phyloP scores from a whole-genome alignment of 2,113 vertebrate species.

The Romanogobio albipinnatus region DNA sequence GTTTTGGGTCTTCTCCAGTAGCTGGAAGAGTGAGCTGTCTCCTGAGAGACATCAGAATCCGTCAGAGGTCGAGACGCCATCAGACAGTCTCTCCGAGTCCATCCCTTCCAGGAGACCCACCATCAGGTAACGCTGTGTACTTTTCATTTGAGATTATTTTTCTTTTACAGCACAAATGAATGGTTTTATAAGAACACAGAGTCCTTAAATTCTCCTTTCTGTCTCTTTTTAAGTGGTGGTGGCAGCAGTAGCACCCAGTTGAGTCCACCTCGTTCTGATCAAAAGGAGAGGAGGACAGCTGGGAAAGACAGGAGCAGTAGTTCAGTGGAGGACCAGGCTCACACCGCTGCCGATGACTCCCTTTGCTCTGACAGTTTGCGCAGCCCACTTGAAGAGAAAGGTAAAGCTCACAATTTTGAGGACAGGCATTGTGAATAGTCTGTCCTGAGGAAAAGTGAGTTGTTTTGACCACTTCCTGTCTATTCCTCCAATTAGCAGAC shows the following conservation, averaged over 20 bases:
- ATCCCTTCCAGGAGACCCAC: conserved; percentile 79
- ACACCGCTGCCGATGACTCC: conserved; percentile 81
- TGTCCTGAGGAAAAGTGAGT: background rate
- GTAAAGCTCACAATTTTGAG: conserved; percentile 62
- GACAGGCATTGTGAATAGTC: background rate
- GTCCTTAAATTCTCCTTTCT: background rate
- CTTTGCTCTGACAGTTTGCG: conserved; percentile 81
- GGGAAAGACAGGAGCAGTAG: conserved; percentile 71
- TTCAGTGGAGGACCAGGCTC: conserved; percentile 83
- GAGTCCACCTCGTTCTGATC: conserved; percentile 77
- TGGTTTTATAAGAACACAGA: background rate
- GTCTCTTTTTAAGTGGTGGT: conserved; percentile 59
- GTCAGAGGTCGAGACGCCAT: conserved; percentile 72
- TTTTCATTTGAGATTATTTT: conserved; percentile 1
- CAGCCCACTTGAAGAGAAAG: conserved; percentile 86
- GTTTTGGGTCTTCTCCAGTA: conserved; percentile 53
- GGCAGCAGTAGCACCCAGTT: conserved; percentile 76
- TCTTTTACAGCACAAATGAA: background rate
- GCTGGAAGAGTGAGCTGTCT: conserved; percentile 75
- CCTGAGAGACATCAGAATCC: conserved; percentile 60
- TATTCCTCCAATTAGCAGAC: conserved; percentile 69
- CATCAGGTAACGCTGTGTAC: conserved; percentile 74
- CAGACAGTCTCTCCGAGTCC: conserved; percentile 81
- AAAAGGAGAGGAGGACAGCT: conserved; percentile 68
- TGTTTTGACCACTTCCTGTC: background rate